Evolutionary conservation across 2,113 vertebrate genomes (phyloP), one percentile per base, ranked within the genome.

Genomic region (Scolopax mira): DNA sequence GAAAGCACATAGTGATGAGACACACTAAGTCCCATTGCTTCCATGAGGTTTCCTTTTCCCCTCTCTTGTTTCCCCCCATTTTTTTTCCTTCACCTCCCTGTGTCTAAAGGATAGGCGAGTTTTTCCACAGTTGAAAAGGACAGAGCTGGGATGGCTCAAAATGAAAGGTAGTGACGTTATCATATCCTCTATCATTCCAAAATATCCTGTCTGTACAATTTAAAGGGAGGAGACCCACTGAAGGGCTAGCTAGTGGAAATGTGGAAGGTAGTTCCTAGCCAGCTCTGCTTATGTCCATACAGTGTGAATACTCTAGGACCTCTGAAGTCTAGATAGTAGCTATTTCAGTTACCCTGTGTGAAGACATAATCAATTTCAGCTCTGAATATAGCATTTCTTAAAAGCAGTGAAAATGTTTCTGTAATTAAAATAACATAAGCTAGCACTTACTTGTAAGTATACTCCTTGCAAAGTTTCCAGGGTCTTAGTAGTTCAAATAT

Each of bases 121-220:
- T 51, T 90, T 74, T 60, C 33, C 21, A 18, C 28, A 30, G 27
- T 55, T 82, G 66, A 57, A 58, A 66, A 80, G 35, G 35, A 33
- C 19, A 30, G 30, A 66, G 57, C 24, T 88, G 24, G 3, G 3
- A 3, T 49, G 52, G 37, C 57, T 88, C 35, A 14, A 1, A 67
- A 19, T 18, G 71, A 18, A 33, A 66, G 24, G 17, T 13, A 12
- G 11, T 49, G 37, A 13, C 1, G 3, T 79, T 66, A 19, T 28
- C 21, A 12, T 25, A 41, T 46, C n/a, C 33, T 39, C 6, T 9
- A 8, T 69, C 28, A 8, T 49, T 77, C 52, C 8, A 19, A 14
- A 51, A 6, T 52, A 24, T 27, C 39, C 42, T 35, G 18, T 48
- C 27, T 1, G 0, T 37, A 1, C 0, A 9, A 27, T 66, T 73